phyloP scores from a whole-genome alignment of 2,797 vertebrate species.

The Tympanoctomys barrerae region DNA sequence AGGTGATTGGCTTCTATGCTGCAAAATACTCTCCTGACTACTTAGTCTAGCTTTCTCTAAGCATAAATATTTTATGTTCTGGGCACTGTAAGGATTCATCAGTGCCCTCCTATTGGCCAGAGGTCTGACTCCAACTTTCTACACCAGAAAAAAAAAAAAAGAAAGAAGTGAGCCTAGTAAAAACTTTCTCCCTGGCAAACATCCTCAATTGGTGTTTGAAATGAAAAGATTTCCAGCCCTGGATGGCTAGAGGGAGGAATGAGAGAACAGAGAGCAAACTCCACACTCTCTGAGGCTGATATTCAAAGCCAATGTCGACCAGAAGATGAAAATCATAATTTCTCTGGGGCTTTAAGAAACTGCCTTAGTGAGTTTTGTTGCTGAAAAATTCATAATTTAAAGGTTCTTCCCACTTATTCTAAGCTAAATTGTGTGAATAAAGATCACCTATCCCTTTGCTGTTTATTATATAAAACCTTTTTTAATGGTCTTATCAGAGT shows the following conservation, averaged over 20 bases:
- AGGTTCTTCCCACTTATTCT: constrained; percentile 70
- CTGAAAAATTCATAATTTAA: constrained; percentile 84
- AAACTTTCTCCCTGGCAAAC: constrained; percentile 81
- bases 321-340: constrained; percentile 82
- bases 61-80: constrained; percentile 80
- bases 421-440: constrained; percentile 76
- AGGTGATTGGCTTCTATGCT: constrained; percentile 63
- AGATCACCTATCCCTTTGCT: constrained; percentile 69
- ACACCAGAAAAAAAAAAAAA: constrained; percentile 80
- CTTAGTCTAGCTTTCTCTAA: constrained; percentile 74
- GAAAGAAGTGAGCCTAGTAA: constrained; percentile 69
- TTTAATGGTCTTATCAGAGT: constrained; percentile 12
- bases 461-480: constrained; percentile 43
- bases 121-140: constrained; percentile 79
- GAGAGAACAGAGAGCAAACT: constrained; percentile 77
- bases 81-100: constrained; percentile 65
- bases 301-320: constrained; percentile 80
- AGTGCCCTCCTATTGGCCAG: constrained; percentile 75
- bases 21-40: constrained; percentile 77
- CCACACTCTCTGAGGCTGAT: constrained; percentile 74
- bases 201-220: constrained; percentile 77
- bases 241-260: constrained; percentile 80
- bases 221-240: constrained; percentile 81
- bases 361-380: constrained; percentile 77
- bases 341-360: constrained; percentile 83